Conservation (phyloP, 2,113 vertebrate species). For the Lepus americanus region DNA sequence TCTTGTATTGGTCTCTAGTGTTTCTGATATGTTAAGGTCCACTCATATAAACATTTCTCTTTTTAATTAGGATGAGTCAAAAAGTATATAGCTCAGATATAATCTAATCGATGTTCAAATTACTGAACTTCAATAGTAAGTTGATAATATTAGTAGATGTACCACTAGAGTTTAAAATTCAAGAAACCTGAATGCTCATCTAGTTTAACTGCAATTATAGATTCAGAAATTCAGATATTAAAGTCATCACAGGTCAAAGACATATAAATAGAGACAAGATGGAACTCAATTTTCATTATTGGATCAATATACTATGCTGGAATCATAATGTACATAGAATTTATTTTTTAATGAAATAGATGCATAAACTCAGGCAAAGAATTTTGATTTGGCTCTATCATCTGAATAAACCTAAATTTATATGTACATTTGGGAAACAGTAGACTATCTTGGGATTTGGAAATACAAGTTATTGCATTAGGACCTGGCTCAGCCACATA, state of each 20-base stretch:
- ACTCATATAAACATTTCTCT: background rate
- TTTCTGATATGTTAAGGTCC: background rate
- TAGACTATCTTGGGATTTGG: background rate
- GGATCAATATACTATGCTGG: background rate
- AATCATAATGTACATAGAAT: background rate
- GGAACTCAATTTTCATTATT: background rate
- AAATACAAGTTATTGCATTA: background rate
- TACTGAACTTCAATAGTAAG: background rate
- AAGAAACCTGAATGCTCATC: background rate
- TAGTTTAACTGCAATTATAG: background rate
- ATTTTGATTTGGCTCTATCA: background rate
- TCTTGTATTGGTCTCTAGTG: background rate
- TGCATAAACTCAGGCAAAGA: background rate
- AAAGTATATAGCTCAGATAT: background rate
- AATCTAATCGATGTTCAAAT: background rate
- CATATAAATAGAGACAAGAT: background rate
- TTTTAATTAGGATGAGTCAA: background rate
- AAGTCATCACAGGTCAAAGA: background rate
- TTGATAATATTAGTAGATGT: background rate
- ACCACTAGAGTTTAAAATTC: background rate
- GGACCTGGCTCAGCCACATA: background rate
- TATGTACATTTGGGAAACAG: background rate
- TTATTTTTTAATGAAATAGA: background rate
- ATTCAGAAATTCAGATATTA: background rate
- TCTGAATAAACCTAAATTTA: slow-evolving; percentile 1